phyloP scores from a whole-genome alignment of 2,797 vertebrate genomes.

The Dryobates pubescens region DNA sequence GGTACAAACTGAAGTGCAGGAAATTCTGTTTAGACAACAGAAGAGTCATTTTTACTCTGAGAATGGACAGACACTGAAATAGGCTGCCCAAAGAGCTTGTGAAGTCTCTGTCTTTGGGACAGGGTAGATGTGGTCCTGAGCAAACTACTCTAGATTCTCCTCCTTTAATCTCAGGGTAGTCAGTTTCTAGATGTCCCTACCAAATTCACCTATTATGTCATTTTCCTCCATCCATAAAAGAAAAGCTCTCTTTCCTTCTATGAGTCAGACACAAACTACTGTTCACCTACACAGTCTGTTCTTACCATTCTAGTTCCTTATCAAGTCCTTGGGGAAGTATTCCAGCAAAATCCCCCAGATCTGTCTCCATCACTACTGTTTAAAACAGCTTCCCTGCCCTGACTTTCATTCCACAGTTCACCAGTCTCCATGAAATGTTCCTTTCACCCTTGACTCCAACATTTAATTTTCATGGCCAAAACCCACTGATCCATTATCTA shows the following conservation, averaged over 20 bases:
- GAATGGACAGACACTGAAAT: neutral
- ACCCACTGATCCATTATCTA: neutral
- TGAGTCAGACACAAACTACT: neutral
- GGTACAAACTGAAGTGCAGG: neutral
- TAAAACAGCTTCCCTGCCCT: neutral
- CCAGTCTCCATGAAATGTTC: neutral
- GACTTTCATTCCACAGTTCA: neutral
- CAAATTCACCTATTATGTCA: neutral
- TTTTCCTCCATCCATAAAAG: neutral
- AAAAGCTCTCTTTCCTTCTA: neutral
- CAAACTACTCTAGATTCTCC: neutral
- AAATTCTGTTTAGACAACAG: neutral
- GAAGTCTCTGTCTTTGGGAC: neutral
- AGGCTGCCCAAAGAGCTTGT: neutral
- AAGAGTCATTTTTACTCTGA: neutral
- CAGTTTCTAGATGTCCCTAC: neutral
- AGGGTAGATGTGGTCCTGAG: neutral
- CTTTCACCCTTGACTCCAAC: neutral
- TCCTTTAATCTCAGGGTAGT: neutral
- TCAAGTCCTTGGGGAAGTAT: neutral
- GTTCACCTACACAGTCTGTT: neutral
- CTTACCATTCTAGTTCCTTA: neutral
- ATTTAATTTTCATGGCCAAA: neutral
- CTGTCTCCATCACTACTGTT: neutral
- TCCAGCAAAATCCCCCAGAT: rapidly evolving